Evolutionary conservation across 2,888 invertebrate genomes (phyloP).

Genomic region (Alviniconcha strummeri): DNA sequence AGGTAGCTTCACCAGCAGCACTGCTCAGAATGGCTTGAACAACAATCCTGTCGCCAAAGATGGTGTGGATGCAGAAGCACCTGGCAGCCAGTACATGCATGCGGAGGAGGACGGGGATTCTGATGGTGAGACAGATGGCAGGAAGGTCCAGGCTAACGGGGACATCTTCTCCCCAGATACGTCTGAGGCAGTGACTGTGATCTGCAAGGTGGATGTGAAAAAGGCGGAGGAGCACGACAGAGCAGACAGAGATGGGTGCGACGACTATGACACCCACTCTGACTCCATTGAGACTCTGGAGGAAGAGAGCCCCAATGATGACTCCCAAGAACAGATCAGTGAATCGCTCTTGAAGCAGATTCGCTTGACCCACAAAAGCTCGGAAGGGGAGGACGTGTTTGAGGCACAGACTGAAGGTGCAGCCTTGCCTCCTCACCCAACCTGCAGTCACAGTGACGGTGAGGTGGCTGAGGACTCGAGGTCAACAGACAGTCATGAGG

Average conservation of each 20-base stretch:
- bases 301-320: conserved; percentile 35
- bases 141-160: conserved; percentile 3
- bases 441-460: neutral
- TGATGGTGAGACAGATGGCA: neutral
- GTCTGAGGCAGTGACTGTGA: conserved; percentile 9
- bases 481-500: conserved; percentile 33
- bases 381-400: neutral
- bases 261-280: conserved; percentile 37
- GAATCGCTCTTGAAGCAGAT: conserved; percentile 30
- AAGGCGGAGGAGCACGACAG: neutral
- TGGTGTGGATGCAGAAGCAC: too few relatives aligned
- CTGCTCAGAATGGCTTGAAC: too few relatives aligned
- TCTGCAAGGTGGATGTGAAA: neutral
- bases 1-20: too few relatives aligned
- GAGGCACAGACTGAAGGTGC: neutral
- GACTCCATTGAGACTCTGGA: conserved; percentile 40
- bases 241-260: conserved; percentile 12
- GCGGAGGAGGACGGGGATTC: too few relatives aligned
- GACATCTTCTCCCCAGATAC: conserved; percentile 31
- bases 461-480: neutral
- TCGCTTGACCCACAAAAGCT: conserved; percentile 18
- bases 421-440: neutral
- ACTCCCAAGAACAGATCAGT: conserved; percentile 10
- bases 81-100: too few relatives aligned
- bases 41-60: too few relatives aligned